phyloP scores from a whole-genome alignment of 1,140 invertebrate species.

The Drosophila subpulchrella region DNA sequence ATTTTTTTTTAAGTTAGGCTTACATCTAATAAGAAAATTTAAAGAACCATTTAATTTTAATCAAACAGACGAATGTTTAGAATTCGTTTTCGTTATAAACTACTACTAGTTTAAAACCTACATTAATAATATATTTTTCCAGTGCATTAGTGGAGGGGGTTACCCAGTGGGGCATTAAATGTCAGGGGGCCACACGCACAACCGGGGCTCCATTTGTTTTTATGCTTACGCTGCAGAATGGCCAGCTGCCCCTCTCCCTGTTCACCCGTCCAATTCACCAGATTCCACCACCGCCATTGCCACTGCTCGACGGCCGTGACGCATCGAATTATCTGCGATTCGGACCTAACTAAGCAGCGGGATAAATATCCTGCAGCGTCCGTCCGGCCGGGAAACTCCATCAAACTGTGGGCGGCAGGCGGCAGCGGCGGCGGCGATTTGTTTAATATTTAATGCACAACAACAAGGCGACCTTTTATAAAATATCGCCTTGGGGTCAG shows the following conservation, averaged over 20 bases:
- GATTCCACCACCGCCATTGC: slow-evolving; percentile 5
- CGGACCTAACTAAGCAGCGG: slow-evolving; percentile 77
- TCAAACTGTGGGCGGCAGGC: slow-evolving; percentile 60
- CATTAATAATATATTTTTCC: background rate
- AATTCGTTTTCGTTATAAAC: too few relatives aligned
- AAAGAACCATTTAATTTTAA: too few relatives aligned
- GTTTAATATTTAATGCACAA: slow-evolving; percentile 61
- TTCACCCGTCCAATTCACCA: slow-evolving; percentile 20
- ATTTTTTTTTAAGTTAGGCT: too few relatives aligned
- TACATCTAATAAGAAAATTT: too few relatives aligned
- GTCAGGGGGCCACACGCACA: slow-evolving; percentile 14
- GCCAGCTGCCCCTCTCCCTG: slow-evolving; percentile 10
- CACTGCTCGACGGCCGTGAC: slow-evolving; percentile 30
- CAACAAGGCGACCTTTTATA: slow-evolving; percentile 36
- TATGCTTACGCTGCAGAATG: slow-evolving; percentile 68
- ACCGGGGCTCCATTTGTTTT: slow-evolving; percentile 40
- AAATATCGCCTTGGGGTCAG: slow-evolving; percentile 44
- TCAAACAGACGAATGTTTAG: too few relatives aligned
- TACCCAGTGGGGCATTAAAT: slow-evolving; percentile 49
- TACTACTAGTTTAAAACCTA: too few relatives aligned
- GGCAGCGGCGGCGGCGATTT: slow-evolving; percentile 66
- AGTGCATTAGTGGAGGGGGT: background rate
- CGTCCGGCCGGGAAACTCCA: slow-evolving; percentile 38
- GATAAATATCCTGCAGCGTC: slow-evolving; percentile 63
- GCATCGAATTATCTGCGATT: slow-evolving; percentile 77